These are phyloP conservation scores for Pteronura brasiliensis DNA, from an alignment of 2,113 vertebrate genomes.

Conservation along the genomic window DNA sequence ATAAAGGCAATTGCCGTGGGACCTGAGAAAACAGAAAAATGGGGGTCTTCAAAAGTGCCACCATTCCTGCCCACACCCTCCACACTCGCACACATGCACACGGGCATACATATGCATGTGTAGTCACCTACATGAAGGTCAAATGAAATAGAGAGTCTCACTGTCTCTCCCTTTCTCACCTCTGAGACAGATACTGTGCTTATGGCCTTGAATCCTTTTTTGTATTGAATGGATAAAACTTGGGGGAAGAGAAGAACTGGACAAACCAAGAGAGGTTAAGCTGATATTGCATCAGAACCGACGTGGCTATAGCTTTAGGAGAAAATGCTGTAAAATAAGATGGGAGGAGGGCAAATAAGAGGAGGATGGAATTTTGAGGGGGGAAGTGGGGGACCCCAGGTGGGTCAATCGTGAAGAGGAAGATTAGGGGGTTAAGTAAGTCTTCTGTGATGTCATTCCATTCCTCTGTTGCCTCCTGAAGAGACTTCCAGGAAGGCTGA, in stretches of 20 bases:
- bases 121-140: neutral
- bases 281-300: neutral
- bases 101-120: accelerated
- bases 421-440: neutral
- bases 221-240: neutral
- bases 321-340: neutral
- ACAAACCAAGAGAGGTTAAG: neutral
- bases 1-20: conserved; percentile 37
- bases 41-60: neutral
- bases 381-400: neutral
- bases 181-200: neutral
- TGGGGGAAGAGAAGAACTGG: neutral
- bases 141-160: neutral
- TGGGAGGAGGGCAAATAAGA: neutral
- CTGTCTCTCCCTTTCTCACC: neutral
- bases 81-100: neutral
- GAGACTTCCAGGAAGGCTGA: neutral
- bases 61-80: neutral
- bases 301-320: neutral
- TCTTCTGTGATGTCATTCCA: neutral
- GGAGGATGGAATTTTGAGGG: neutral
- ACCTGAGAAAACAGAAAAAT: conserved; percentile 14
- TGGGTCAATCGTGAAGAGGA: neutral
- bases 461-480: neutral
- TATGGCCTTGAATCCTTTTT: neutral